These are phyloP conservation scores for Zonitis immaculata DNA, from an alignment of 2,888 invertebrate genomes.

Conservation along the genomic window DNA sequence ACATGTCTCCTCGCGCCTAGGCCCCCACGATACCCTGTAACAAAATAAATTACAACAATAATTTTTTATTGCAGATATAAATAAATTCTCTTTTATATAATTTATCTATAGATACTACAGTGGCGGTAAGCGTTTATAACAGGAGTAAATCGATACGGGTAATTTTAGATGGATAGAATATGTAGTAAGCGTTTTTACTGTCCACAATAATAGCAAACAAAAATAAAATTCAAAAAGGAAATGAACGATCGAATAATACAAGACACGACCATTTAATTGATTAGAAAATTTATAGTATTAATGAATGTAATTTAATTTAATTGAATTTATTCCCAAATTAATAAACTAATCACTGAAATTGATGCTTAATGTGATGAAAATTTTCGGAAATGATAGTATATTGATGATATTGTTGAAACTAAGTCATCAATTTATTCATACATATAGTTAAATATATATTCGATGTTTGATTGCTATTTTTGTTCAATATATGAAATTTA, in stretches of 20 bases:
- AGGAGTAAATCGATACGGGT: slow-evolving; percentile 2
- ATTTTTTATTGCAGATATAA: too few species aligned
- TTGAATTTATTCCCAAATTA: background rate
- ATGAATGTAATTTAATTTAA: too few species aligned
- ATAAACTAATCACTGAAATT: background rate
- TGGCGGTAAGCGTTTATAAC: background rate
- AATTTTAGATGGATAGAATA: slow-evolving; percentile 1
- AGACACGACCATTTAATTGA: too few species aligned
- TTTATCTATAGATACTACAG: too few species aligned
- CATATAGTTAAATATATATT: too few species aligned
- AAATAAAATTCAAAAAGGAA: slow-evolving; percentile 2
- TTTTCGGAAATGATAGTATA: background rate
- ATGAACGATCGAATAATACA: too few species aligned
- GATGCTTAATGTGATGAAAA: background rate
- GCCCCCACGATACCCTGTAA: slow-evolving; percentile 53
- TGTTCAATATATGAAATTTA: too few species aligned
- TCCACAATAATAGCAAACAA: slow-evolving; percentile 4
- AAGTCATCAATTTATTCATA: too few species aligned
- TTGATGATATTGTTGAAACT: background rate
- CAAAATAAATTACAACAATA: background rate
- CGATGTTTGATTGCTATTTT: too few species aligned
- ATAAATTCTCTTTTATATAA: too few species aligned
- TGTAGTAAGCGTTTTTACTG: background rate
- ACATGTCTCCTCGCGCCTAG: slow-evolving; percentile 91
- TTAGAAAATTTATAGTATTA: too few species aligned